These are phyloP conservation scores for Sebastes vulpes DNA, from an alignment of 2,797 vertebrate genomes.

Conservation along the genomic window DNA sequence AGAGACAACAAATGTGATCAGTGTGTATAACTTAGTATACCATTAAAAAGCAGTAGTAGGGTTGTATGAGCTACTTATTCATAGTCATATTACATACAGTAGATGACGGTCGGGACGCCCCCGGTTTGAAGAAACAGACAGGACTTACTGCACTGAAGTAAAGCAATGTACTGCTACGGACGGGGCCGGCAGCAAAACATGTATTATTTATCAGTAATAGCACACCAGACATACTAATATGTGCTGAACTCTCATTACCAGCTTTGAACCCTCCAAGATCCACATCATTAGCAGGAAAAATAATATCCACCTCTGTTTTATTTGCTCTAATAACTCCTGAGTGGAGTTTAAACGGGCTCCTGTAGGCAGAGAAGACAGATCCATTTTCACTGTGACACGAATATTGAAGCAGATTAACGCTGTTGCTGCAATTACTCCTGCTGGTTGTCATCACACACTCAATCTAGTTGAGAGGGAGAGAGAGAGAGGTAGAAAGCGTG, in stretches of 20 bases:
- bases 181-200: no score
- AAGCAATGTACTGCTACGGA: no score
- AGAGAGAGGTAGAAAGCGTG: background rate
- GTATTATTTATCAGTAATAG: background rate
- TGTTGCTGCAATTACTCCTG: slow-evolving; percentile 74
- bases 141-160: no score
- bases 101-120: no score
- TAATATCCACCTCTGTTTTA: slow-evolving; percentile 7
- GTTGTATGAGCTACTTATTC: fast-evolving
- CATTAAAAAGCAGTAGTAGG: background rate
- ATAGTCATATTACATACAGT: no score
- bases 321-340: slow-evolving; percentile 31
- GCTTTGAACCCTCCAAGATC: background rate
- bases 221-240: background rate
- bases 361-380: slow-evolving; percentile 38
- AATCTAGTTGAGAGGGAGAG: slow-evolving; percentile 20
- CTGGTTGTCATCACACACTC: slow-evolving; percentile 57
- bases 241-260: slow-evolving; percentile 5
- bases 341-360: slow-evolving; percentile 17
- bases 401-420: slow-evolving; percentile 78
- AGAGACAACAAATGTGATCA: background rate
- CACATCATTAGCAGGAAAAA: slow-evolving; percentile 13
- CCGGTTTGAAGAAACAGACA: background rate
- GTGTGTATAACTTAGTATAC: background rate
- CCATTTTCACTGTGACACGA: slow-evolving; percentile 38